A percentile compares a stretch with the other conserved stretches of the same genome.
Evolutionary conservation across 1,140 invertebrate species (phyloP).

Genomic region (Drosophila burlai): DNA sequence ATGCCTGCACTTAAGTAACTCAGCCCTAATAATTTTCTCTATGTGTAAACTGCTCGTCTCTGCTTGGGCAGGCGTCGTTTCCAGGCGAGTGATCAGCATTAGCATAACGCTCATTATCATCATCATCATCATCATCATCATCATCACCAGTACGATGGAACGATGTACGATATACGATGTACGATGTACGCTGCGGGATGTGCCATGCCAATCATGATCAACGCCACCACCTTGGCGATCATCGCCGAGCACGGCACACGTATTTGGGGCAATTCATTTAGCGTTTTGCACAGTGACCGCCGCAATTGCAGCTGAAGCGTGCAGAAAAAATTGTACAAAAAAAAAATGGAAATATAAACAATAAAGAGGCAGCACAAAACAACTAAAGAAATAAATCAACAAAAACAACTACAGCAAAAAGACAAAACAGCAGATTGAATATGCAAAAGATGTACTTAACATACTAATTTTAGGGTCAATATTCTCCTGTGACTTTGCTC

Average conservation of each 20-base stretch:
- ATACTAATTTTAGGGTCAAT: background rate
- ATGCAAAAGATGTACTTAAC: conserved; percentile 28
- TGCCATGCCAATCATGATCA: conserved; percentile 17
- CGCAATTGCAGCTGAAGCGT: conserved; percentile 73
- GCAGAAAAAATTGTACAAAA: conserved; percentile 45
- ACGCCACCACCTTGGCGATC: conserved; percentile 38
- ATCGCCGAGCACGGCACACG: conserved; percentile 53
- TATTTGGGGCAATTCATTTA: conserved; percentile 81
- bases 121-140: conserved; percentile 12
- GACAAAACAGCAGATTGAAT: conserved; percentile 19
- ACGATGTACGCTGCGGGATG: background rate
- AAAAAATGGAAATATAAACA: conserved; percentile 6
- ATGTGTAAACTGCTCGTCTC: conserved; percentile 27
- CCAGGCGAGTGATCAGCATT: conserved; percentile 76
- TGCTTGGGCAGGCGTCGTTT: conserved; percentile 58
- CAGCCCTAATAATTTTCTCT: background rate
- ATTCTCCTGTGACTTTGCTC: background rate
- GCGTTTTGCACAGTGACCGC: conserved; percentile 65
- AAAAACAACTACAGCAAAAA: conserved; percentile 5
- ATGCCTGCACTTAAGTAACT: background rate
- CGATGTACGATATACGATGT: background rate
- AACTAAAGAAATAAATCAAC: conserved; percentile 16
- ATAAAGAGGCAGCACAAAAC: conserved; percentile 14
- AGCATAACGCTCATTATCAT: conserved; percentile 59
- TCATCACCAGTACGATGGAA: background rate